Percentiles rank a stretch among this genome's conserved stretches.
These are phyloP conservation scores for Characodon lateralis DNA, from an alignment of 2,797 vertebrate species.

Conservation along the genomic window DNA sequence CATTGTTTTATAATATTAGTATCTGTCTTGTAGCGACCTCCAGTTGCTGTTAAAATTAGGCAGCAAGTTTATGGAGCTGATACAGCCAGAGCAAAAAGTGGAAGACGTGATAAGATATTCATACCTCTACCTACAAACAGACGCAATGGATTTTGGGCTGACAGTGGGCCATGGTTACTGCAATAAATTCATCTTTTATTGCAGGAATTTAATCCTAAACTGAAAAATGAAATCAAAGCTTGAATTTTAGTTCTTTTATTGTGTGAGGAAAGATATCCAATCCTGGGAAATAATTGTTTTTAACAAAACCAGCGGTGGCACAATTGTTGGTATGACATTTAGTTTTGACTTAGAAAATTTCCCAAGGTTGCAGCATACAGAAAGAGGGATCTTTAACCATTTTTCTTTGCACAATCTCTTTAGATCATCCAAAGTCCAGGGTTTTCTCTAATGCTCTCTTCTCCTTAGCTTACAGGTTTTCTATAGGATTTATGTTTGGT, in stretches of 20 bases:
- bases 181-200: conserved; percentile 17
- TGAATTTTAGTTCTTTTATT: background rate
- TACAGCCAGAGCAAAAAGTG: conserved; percentile 20
- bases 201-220: background rate
- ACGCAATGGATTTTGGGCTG: conserved; percentile 16
- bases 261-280: background rate
- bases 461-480: too few species aligned
- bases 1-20: conserved; percentile 17
- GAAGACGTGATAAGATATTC: conserved; percentile 28
- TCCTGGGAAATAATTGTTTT: background rate
- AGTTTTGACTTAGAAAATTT: background rate
- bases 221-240: background rate
- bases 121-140: conserved; percentile 36
- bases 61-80: conserved; percentile 28
- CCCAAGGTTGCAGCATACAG: background rate
- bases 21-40: conserved; percentile 19
- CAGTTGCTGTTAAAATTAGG: conserved; percentile 43
- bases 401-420: background rate
- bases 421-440: background rate
- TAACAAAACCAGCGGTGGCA: background rate
- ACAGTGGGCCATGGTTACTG: conserved; percentile 8
- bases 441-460: background rate
- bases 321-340: background rate
- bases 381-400: background rate
- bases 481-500: too few species aligned